Conservation (phyloP, 1,140 invertebrate genomes). For the Yoshiicerus persimilis region DNA sequence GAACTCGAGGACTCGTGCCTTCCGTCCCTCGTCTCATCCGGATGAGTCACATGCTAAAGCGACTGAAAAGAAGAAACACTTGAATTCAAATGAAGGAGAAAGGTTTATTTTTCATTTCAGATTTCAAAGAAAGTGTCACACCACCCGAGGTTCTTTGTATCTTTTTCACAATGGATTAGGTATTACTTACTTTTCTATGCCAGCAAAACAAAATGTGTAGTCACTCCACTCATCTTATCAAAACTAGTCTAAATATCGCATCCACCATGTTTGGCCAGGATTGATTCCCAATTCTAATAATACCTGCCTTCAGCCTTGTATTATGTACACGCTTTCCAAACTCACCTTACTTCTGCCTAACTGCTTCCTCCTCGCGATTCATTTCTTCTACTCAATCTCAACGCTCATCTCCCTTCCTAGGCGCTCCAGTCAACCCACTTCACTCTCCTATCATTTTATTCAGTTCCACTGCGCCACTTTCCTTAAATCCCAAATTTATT, state of each 20-base stretch:
- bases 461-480: neutral
- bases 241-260: neutral
- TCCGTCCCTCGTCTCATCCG: neutral
- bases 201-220: neutral
- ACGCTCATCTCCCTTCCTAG: neutral
- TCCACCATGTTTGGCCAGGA: neutral
- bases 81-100: conserved; percentile 32
- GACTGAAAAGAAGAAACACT: neutral
- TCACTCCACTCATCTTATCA: neutral
- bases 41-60: neutral
- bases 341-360: no score
- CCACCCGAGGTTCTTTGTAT: conserved; percentile 27
- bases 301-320: no score
- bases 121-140: conserved; percentile 32
- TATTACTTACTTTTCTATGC: neutral
- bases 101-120: conserved; percentile 34
- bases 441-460: neutral
- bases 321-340: neutral
- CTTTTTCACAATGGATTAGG: conserved; percentile 27
- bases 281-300: neutral
- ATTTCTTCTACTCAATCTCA: neutral
- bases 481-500: neutral
- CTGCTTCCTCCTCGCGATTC: neutral
- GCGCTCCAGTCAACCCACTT: neutral
- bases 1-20: no score